A percentile compares a stretch with the other conserved stretches of the same genome.
Conservation (phyloP, 2,113 vertebrate species). For the Hippocampus zosterae region DNA sequence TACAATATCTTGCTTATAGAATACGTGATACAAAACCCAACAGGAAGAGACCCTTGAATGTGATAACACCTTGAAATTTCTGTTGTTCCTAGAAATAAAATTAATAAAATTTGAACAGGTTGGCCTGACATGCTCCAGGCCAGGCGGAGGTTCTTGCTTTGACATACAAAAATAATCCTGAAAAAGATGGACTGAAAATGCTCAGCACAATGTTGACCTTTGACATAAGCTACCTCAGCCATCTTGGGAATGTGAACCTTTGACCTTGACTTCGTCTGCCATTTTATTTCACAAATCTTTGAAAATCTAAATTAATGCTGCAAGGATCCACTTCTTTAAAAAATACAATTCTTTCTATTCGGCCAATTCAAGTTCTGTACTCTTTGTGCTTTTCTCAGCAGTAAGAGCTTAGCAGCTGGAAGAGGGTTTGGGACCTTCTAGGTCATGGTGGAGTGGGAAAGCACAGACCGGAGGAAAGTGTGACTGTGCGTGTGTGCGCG, state of each 20-base stretch:
- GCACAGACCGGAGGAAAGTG: too few relatives aligned
- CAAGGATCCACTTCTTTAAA: too few relatives aligned
- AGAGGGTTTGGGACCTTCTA: too few relatives aligned
- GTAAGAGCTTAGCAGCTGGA: too few relatives aligned
- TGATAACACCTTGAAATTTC: not conserved
- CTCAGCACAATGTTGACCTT: not conserved
- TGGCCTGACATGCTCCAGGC: not conserved
- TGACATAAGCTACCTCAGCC: not conserved
- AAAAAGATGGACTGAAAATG: slow-evolving; percentile 1
- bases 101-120: too few relatives aligned
- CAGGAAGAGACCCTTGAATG: not conserved
- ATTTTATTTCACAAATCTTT: not conserved
- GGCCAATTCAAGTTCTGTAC: too few relatives aligned
- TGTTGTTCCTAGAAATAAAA: not conserved
- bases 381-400: too few relatives aligned
- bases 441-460: too few relatives aligned
- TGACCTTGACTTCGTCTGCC: not conserved
- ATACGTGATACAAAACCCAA: too few relatives aligned
- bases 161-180: slow-evolving; percentile 5
- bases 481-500: too few relatives aligned
- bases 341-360: too few relatives aligned
- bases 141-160: not conserved
- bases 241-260: not conserved
- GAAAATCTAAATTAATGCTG: not conserved
- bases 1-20: not conserved